These are phyloP conservation scores for Cephus spinipes DNA, from an alignment of 2,888 invertebrate genomes.

Conservation along the genomic window DNA sequence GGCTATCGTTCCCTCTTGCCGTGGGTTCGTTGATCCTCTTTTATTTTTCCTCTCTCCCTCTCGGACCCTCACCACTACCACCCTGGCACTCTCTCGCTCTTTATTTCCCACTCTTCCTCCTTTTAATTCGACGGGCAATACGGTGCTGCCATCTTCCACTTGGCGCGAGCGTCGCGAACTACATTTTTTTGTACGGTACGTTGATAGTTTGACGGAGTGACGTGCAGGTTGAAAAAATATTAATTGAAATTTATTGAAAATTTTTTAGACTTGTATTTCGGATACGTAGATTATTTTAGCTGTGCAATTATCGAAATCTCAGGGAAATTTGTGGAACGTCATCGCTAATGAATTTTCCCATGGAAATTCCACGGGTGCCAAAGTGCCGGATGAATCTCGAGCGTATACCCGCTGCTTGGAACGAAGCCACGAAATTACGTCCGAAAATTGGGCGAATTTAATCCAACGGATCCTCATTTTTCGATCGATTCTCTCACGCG, in stretches of 20 bases:
- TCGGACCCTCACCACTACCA: slow-evolving; percentile 5
- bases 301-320: not conserved
- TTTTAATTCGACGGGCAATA: slow-evolving; percentile 25
- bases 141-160: slow-evolving; percentile 59
- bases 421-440: not conserved
- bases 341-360: not conserved
- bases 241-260: not conserved
- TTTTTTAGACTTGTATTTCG: not conserved
- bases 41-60: slow-evolving; percentile 10
- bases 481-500: not conserved
- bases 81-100: slow-evolving; percentile 33
- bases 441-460: not conserved
- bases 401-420: not conserved
- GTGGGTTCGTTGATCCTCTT: not conserved
- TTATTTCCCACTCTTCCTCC: slow-evolving; percentile 27
- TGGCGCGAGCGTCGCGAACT: slow-evolving; percentile 37
- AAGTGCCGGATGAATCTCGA: not conserved
- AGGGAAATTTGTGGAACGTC: not conserved
- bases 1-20: slow-evolving; percentile 28
- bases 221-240: rapidly evolving
- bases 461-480: not conserved
- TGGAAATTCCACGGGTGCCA: not conserved
- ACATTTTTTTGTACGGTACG: slow-evolving; percentile 15
- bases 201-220: not conserved
- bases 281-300: not conserved